Conservation (phyloP, 2,797 vertebrate species). For the Linurgus olivaceus region DNA sequence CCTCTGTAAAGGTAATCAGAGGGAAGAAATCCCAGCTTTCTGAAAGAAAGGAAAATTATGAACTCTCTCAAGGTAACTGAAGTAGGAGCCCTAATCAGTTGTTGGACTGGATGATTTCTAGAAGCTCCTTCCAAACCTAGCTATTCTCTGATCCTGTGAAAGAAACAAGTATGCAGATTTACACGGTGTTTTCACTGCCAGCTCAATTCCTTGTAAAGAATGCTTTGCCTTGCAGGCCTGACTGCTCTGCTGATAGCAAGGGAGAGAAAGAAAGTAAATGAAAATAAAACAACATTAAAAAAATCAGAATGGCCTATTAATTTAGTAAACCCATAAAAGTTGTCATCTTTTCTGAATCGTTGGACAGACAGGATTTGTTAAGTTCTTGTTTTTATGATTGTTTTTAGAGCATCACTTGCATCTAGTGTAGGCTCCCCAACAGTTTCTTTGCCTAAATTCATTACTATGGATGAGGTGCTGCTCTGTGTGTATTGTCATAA, state of each 20-base stretch:
- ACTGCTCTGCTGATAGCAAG: not conserved
- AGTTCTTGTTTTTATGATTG: not conserved
- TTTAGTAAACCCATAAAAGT: not conserved
- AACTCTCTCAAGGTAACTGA: not conserved
- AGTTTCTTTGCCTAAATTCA: not conserved
- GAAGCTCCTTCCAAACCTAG: not conserved
- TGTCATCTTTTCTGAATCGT: not conserved
- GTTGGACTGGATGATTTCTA: not conserved
- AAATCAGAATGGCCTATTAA: not conserved
- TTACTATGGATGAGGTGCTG: not conserved
- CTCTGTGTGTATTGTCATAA: not conserved
- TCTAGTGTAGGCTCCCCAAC: not conserved
- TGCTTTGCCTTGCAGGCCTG: not conserved
- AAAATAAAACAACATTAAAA: not conserved
- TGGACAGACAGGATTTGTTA: not conserved
- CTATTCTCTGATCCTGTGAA: not conserved
- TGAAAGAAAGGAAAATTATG: not conserved
- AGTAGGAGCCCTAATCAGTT: not conserved
- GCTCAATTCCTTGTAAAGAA: not conserved
- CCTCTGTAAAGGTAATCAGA: not conserved
- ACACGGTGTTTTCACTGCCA: fast-evolving
- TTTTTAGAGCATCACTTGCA: not conserved
- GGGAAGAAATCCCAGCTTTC: not conserved
- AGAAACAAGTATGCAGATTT: not conserved
- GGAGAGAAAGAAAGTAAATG: not conserved